Percentiles rank a stretch among this genome's conserved stretches.
Evolutionary conservation across 2,888 invertebrate genomes (phyloP).

Genomic region (Nemoura dubitans): DNA sequence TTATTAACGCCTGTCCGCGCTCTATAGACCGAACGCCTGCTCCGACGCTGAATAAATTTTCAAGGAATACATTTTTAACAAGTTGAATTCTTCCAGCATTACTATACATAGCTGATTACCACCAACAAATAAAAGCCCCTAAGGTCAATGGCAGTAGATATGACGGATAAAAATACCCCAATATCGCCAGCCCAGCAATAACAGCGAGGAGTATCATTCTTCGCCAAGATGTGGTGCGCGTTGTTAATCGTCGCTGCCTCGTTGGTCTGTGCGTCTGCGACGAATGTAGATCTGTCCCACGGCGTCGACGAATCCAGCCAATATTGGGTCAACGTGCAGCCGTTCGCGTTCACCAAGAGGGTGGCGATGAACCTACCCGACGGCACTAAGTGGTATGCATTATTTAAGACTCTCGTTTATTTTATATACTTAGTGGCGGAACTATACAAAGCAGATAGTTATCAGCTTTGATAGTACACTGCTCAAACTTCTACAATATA

Average conservation of each 20-base stretch:
- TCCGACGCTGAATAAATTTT: too few relatives aligned
- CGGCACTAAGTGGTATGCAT: slow-evolving; percentile 55
- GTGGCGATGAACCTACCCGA: slow-evolving; percentile 50
- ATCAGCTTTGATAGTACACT: too few relatives aligned
- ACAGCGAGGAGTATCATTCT: background rate
- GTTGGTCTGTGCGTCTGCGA: background rate
- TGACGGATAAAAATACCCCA: background rate
- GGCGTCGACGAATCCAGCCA: slow-evolving; percentile 54
- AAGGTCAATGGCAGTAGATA: background rate
- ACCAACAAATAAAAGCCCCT: background rate
- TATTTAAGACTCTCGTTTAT: too few relatives aligned
- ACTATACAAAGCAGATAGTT: too few relatives aligned
- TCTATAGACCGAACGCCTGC: too few relatives aligned
- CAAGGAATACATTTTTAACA: too few relatives aligned
- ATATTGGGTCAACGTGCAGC: slow-evolving; percentile 54
- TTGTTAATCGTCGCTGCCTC: background rate
- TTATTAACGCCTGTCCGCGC: too few relatives aligned
- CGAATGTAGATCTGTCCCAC: slow-evolving; percentile 23
- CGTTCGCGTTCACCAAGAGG: slow-evolving; percentile 55
- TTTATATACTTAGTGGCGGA: too few relatives aligned
- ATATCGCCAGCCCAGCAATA: background rate
- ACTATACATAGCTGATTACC: too few relatives aligned
- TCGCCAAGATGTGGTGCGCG: background rate
- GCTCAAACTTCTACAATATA: too few relatives aligned
- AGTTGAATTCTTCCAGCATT: background rate